Conservation (phyloP, 2,113 vertebrate genomes). For the Leucopternis melanops region DNA sequence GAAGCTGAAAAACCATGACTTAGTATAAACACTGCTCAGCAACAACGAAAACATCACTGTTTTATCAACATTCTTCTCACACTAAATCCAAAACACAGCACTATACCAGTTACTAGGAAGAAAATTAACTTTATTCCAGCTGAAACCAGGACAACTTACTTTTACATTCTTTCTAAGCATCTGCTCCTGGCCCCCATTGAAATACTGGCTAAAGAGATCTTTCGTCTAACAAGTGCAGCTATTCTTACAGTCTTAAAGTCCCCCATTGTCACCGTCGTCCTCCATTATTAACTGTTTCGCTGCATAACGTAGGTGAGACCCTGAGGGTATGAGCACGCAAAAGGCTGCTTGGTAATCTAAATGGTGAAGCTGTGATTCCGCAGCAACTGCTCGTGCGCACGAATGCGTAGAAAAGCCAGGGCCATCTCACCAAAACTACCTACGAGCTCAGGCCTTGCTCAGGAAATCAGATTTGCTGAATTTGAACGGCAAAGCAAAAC, state of each 20-base stretch:
- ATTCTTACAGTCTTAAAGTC: background rate
- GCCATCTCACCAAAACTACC: background rate
- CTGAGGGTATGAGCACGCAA: fast-evolving
- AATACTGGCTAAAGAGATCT: background rate
- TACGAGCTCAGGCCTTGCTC: background rate
- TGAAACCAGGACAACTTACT: background rate
- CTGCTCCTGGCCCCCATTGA: background rate
- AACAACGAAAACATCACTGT: no score
- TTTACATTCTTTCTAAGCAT: background rate
- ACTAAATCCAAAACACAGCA: no score
- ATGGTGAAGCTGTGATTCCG: background rate
- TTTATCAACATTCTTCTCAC: no score
- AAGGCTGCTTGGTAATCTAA: background rate
- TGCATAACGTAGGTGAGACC: background rate
- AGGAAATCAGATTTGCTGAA: background rate
- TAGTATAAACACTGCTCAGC: no score
- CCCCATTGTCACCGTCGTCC: fast-evolving
- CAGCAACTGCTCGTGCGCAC: background rate
- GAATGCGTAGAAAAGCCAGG: background rate
- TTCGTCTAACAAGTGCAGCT: background rate
- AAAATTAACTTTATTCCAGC: no score
- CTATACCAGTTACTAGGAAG: no score
- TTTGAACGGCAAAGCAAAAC: background rate
- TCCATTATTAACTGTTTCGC: background rate
- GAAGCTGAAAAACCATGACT: no score